phyloP scores from a whole-genome alignment of 1,140 invertebrate species.

The Drosophila novamexicana region DNA sequence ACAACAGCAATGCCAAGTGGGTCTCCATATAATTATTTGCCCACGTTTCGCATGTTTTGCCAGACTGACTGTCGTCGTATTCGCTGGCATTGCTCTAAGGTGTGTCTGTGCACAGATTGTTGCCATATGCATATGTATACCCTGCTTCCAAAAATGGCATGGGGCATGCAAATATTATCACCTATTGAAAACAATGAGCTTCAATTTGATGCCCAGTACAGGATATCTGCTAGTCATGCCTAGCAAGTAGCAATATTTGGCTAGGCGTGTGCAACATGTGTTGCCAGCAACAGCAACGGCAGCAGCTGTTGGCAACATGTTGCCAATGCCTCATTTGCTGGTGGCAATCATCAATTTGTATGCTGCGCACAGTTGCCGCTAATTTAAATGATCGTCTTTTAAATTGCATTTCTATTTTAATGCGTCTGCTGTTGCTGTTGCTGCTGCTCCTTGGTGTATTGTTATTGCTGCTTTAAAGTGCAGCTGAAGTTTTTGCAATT shows the following conservation, averaged over 20 bases:
- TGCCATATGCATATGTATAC: constrained; percentile 14
- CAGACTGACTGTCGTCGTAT: constrained; percentile 77
- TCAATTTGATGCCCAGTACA: background rate
- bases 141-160: constrained; percentile 13
- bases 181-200: too few species aligned
- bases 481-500: constrained; percentile 60
- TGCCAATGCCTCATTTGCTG: constrained; percentile 61
- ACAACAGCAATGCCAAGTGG: constrained; percentile 56
- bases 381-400: constrained; percentile 65
- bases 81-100: constrained; percentile 38
- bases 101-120: constrained; percentile 36
- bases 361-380: constrained; percentile 50
- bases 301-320: constrained; percentile 72
- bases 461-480: constrained; percentile 60
- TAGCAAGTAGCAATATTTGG: background rate
- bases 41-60: constrained; percentile 79
- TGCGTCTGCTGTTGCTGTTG: constrained; percentile 2
- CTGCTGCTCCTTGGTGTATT: constrained; percentile 30
- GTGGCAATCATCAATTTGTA: constrained; percentile 63
- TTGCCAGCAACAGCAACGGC: constrained; percentile 20
- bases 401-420: constrained; percentile 67
- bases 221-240: background rate
- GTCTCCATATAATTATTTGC: constrained; percentile 77
- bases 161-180: background rate
- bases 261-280: constrained; percentile 64